A percentile compares a stretch with the other conserved stretches of the same genome.
Conservation (phyloP, 2,888 invertebrate species). For the Thera britannica region DNA sequence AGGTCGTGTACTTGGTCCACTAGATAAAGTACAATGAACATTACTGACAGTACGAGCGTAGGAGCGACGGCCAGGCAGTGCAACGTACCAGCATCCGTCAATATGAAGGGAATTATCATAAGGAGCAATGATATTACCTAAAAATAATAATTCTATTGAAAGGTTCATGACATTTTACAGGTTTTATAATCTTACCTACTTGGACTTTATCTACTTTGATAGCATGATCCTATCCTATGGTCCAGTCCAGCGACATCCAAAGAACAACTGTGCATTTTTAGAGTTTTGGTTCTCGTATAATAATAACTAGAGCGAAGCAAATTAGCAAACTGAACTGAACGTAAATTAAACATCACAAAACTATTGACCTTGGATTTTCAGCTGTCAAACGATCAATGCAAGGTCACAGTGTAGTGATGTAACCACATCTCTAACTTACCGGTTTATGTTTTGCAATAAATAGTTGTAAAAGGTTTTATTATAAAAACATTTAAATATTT, state of each 20-base stretch:
- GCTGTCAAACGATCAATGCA: constrained; percentile 27
- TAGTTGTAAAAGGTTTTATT: neutral
- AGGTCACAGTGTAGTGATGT: constrained; percentile 32
- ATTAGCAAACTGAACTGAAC: too few species aligned
- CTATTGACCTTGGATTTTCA: constrained; percentile 10
- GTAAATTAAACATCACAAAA: too few species aligned
- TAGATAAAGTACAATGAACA: constrained; percentile 74
- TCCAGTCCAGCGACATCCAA: neutral
- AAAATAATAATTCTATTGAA: constrained; percentile 68
- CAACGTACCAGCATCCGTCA: constrained; percentile 57
- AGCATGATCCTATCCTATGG: too few species aligned
- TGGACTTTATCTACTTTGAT: neutral
- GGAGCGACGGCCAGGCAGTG: constrained; percentile 74
- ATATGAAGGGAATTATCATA: constrained; percentile 72
- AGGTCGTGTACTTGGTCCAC: constrained; percentile 77
- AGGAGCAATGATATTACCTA: constrained; percentile 77
- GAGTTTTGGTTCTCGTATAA: too few species aligned
- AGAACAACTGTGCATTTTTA: neutral
- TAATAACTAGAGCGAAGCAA: too few species aligned
- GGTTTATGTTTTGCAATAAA: neutral
- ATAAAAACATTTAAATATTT: neutral
- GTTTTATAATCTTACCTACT: constrained; percentile 31
- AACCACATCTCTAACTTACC: neutral
- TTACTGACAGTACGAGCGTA: constrained; percentile 68
- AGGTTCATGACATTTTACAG: constrained; percentile 37